Percentiles rank a stretch among this genome's conserved stretches.
Evolutionary conservation across 2,888 invertebrate genomes (phyloP).

Genomic region (Drosophila multiciliata): DNA sequence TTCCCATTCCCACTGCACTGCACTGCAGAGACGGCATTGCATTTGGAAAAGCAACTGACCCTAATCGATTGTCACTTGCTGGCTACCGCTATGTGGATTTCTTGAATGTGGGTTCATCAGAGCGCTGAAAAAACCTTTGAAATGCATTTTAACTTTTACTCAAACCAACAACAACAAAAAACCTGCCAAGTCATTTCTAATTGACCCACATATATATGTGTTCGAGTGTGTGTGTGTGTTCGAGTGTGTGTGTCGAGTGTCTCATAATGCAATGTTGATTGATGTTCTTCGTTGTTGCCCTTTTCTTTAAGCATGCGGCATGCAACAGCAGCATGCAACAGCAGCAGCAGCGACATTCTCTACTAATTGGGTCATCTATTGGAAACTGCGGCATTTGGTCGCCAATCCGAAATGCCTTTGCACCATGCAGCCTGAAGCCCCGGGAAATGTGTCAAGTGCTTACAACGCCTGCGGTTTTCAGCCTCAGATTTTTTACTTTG

Average conservation of each 20-base stretch:
- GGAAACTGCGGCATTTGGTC: constrained; percentile 35
- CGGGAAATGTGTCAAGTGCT: constrained; percentile 73
- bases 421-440: constrained; percentile 22
- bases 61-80: constrained; percentile 78
- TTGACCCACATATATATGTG: constrained; percentile 61
- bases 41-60: constrained; percentile 48
- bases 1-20: constrained; percentile 16
- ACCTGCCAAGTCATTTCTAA: constrained; percentile 76
- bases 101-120: constrained; percentile 56
- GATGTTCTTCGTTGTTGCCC: constrained; percentile 71
- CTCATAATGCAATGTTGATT: constrained; percentile 68
- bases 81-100: constrained; percentile 48
- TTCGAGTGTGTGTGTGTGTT: background rate
- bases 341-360: background rate
- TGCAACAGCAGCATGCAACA: background rate
- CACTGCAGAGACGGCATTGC: constrained; percentile 1
- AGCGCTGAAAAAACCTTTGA: constrained; percentile 48
- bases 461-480: constrained; percentile 54
- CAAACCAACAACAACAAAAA: constrained; percentile 23
- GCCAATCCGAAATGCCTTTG: constrained; percentile 44
- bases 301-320: constrained; percentile 28
- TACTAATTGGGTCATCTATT: constrained; percentile 69
- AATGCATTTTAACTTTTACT: constrained; percentile 65
- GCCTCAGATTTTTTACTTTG: background rate
- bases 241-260: constrained; percentile 22